phyloP scores from a whole-genome alignment of 2,797 vertebrate genomes.

The Schizopygopsis malacanthus region DNA sequence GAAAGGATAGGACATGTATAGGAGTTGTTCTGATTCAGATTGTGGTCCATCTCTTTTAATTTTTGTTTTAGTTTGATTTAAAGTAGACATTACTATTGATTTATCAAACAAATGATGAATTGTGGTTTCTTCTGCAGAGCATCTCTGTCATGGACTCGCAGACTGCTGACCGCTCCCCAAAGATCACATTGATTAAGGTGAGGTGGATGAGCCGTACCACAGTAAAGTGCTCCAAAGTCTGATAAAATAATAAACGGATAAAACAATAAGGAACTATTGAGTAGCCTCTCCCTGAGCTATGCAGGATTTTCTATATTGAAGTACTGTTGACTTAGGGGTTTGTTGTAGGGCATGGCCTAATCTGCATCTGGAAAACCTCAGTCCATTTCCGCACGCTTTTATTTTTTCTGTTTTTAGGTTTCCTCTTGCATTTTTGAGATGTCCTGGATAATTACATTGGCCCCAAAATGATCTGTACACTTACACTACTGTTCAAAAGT shows the following conservation, averaged over 20 bases:
- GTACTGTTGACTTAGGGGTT: conserved; percentile 8
- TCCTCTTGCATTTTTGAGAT: background rate
- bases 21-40: background rate
- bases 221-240: background rate
- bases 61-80: background rate
- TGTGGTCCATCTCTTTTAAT: background rate
- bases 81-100: background rate
- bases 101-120: background rate
- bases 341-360: background rate
- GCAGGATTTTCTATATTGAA: background rate
- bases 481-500: background rate
- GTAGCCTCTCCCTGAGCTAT: conserved; percentile 14
- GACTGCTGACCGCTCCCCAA: conserved; percentile 87
- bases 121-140: conserved; percentile 71
- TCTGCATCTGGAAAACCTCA: background rate
- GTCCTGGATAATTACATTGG: background rate
- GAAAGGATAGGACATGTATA: background rate
- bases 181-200: conserved; percentile 89
- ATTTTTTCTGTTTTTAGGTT: background rate
- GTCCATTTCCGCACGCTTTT: background rate
- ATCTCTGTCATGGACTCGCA: conserved; percentile 90
- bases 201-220: conserved; percentile 45
- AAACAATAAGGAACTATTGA: background rate
- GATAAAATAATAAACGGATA: background rate
- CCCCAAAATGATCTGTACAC: background rate